Evolutionary conservation across 2,888 invertebrate genomes (phyloP).

Genomic region (Mylabris sibirica): DNA sequence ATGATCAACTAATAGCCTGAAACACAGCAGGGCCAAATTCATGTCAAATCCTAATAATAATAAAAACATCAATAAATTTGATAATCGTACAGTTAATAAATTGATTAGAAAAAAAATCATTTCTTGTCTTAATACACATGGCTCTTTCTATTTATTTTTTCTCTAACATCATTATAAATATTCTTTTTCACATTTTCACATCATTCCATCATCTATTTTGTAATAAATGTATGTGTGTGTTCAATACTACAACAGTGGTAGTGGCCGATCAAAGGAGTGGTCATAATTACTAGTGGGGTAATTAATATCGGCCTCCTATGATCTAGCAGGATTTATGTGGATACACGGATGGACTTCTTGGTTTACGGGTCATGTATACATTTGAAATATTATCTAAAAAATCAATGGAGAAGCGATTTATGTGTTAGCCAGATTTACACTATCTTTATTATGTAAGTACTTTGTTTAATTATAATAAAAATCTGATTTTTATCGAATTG

Average conservation of each 20-base stretch:
- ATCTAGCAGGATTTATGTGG: conserved; percentile 32
- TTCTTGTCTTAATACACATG: no score
- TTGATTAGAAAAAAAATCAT: no score
- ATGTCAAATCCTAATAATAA: no score
- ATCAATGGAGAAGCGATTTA: conserved; percentile 2
- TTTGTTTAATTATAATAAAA: background rate
- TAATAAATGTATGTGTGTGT: background rate
- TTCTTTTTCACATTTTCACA: background rate
- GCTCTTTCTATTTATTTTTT: background rate
- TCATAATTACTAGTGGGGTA: conserved; percentile 33
- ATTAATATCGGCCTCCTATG: conserved; percentile 40
- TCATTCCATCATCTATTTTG: background rate
- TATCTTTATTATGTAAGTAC: background rate
- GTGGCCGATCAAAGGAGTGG: conserved; percentile 27
- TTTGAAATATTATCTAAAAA: no score
- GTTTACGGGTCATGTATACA: conserved; percentile 20
- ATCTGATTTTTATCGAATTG: background rate
- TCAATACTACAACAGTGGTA: background rate
- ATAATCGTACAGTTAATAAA: no score
- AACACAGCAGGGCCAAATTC: background rate
- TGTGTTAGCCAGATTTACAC: background rate
- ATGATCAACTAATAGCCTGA: no score
- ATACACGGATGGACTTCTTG: conserved; percentile 15
- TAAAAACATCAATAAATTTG: background rate
- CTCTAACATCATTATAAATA: background rate